These are phyloP conservation scores for Phoxinus phoxinus DNA, from an alignment of 2,113 vertebrate species.

Conservation along the genomic window DNA sequence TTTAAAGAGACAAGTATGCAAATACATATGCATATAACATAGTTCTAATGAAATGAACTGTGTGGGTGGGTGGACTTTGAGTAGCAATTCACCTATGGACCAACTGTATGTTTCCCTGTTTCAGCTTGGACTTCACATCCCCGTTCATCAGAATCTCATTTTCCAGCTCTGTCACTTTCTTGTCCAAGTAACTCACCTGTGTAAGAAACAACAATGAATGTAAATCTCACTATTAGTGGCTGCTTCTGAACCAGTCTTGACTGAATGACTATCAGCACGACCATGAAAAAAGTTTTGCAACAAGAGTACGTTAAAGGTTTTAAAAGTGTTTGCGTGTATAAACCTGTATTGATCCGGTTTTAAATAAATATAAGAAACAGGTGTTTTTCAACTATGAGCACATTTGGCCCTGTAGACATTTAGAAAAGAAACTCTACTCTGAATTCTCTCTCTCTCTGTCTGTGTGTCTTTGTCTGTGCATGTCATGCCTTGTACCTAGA, in stretches of 20 bases:
- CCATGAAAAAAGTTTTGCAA: neutral
- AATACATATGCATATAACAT: neutral
- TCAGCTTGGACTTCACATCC: constrained; percentile 92
- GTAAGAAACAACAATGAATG: constrained; percentile 1
- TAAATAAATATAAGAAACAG: neutral
- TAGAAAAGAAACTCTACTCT: neutral
- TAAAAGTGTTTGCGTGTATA: neutral
- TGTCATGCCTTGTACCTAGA: neutral
- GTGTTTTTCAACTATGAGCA: neutral
- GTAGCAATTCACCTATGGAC: constrained; percentile 88
- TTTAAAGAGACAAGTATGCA: constrained; percentile 17
- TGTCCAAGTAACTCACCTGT: constrained; percentile 91
- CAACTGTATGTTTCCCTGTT: constrained; percentile 92
- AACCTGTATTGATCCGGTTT: neutral
- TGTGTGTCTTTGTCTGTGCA: neutral
- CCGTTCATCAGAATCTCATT: constrained; percentile 86
- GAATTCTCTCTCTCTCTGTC: neutral
- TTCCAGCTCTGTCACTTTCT: constrained; percentile 94
- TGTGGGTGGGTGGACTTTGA: neutral
- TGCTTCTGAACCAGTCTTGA: neutral
- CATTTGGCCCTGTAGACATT: neutral
- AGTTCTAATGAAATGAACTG: neutral
- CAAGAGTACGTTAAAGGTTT: neutral
- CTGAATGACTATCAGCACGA: neutral
- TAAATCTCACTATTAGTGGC: neutral